Conservation (phyloP, 2,797 vertebrate genomes). For the Pipistrellus pipistrellus region DNA sequence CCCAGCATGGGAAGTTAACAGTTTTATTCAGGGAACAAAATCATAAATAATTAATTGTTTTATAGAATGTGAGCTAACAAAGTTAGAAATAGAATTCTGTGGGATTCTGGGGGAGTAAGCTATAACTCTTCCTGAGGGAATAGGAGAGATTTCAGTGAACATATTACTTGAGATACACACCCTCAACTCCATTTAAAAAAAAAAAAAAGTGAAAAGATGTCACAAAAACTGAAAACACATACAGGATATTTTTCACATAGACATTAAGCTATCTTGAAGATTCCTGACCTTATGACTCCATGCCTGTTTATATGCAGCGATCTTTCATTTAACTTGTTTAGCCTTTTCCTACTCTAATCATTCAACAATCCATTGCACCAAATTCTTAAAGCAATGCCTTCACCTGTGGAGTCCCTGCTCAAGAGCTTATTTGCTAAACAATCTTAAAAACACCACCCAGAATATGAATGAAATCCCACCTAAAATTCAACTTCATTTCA, state of each 20-base stretch:
- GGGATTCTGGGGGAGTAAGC: constrained; percentile 37
- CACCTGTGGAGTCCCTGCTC: not conserved
- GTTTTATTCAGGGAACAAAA: constrained; percentile 64
- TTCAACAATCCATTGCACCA: not conserved
- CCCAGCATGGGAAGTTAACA: not conserved
- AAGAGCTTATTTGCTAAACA: not conserved
- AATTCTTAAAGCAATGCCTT: not conserved
- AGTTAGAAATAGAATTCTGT: constrained; percentile 73
- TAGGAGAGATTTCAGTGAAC: constrained; percentile 11
- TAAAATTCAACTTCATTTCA: not conserved
- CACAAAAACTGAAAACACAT: not conserved
- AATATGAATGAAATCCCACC: not conserved
- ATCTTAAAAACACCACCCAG: not conserved
- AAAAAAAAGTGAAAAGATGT: not conserved
- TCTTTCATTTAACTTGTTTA: too few species aligned
- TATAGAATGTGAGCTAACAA: constrained; percentile 37
- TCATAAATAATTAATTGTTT: constrained; percentile 76
- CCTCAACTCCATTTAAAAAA: not conserved
- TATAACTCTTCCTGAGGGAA: constrained; percentile 47
- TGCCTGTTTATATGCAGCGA: not conserved
- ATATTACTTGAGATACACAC: not conserved
- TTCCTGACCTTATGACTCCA: not conserved
- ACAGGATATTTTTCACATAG: not conserved
- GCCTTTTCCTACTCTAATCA: not conserved
- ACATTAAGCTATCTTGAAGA: not conserved